These are phyloP conservation scores for Drosophila lowei DNA, from an alignment of 1,140 invertebrate species.

Conservation along the genomic window DNA sequence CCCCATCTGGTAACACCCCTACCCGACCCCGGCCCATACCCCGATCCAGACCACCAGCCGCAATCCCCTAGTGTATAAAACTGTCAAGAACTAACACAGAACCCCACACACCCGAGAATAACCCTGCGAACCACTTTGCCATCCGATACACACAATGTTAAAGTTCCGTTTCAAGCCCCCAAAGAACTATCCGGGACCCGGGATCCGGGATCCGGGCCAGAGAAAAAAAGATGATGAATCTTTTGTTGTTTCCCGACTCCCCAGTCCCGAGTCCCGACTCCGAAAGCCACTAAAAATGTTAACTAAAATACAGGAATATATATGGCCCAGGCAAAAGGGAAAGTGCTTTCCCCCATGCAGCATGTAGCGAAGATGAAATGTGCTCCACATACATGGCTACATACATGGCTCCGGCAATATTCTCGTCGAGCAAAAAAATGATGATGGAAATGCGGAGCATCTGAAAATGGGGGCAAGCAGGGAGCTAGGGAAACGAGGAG, in stretches of 20 bases:
- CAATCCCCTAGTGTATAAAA: conserved; percentile 58
- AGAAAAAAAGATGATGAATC: conserved; percentile 70
- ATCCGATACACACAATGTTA: conserved; percentile 21
- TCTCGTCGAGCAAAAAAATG: conserved; percentile 54
- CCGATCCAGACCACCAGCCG: not conserved
- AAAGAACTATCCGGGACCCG: conserved; percentile 3
- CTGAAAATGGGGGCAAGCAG: conserved; percentile 30
- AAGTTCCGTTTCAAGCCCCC: conserved; percentile 32
- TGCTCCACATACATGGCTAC: conserved; percentile 38
- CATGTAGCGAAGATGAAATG: conserved; percentile 65
- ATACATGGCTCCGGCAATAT: conserved; percentile 31
- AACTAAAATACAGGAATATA: conserved; percentile 48
- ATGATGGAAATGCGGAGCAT: conserved; percentile 48
- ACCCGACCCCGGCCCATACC: not conserved
- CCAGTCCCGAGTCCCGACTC: conserved; percentile 2
- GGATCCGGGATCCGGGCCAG: not conserved
- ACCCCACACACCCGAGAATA: not conserved
- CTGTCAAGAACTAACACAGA: conserved; percentile 55
- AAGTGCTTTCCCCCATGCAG: conserved; percentile 33
- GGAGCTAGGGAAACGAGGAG: not conserved
- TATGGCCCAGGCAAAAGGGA: conserved; percentile 59
- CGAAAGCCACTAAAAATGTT: conserved; percentile 68
- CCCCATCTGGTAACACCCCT: conserved; percentile 7
- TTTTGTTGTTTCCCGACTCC: conserved; percentile 41
- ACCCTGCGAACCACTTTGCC: conserved; percentile 19